A percentile compares a stretch with the other conserved stretches of the same genome.
These are phyloP conservation scores for Drosophila sp. DNA, from an alignment of 1,140 invertebrate genomes.

Conservation along the genomic window DNA sequence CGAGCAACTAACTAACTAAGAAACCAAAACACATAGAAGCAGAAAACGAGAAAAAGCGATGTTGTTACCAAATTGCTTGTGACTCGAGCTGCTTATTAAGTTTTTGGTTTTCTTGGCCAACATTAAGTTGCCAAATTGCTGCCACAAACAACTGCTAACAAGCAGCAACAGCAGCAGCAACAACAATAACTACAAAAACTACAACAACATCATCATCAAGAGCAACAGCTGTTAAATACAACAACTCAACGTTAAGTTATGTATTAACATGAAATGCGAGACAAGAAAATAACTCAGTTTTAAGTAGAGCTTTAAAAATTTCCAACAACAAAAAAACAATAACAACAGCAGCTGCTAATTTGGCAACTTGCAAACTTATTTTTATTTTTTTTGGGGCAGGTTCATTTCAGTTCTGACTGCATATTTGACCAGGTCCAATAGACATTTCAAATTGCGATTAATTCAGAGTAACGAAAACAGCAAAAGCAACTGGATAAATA, in stretches of 20 bases:
- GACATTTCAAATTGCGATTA: slow-evolving; percentile 23
- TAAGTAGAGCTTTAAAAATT: slow-evolving; percentile 19
- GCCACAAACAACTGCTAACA: slow-evolving; percentile 29
- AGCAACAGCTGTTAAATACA: slow-evolving; percentile 47
- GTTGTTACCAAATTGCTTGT: slow-evolving; percentile 60
- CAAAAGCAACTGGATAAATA: slow-evolving; percentile 51
- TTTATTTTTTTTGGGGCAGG: background rate
- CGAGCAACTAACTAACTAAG: slow-evolving; percentile 44
- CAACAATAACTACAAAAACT: too few species aligned
- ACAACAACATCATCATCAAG: too few species aligned
- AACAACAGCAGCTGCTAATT: slow-evolving; percentile 30
- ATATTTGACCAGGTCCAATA: slow-evolving; percentile 3
- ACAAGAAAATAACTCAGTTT: slow-evolving; percentile 7
- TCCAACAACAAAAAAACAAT: too few species aligned
- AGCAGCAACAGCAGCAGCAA: slow-evolving; percentile 13
- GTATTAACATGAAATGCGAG: background rate
- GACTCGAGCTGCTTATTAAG: slow-evolving; percentile 30
- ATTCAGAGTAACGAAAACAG: slow-evolving; percentile 16
- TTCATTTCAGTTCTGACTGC: background rate
- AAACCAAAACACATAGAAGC: slow-evolving; percentile 1
- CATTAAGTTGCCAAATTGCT: slow-evolving; percentile 58
- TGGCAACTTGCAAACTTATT: slow-evolving; percentile 20
- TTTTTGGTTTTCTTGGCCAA: slow-evolving; percentile 39
- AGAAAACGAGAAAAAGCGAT: too few species aligned
- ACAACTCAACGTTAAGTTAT: slow-evolving; percentile 9